Evolutionary conservation across 2,113 vertebrate genomes (phyloP), one percentile per base, ranked within the genome.

Genomic region (Corythornis cristatus): DNA sequence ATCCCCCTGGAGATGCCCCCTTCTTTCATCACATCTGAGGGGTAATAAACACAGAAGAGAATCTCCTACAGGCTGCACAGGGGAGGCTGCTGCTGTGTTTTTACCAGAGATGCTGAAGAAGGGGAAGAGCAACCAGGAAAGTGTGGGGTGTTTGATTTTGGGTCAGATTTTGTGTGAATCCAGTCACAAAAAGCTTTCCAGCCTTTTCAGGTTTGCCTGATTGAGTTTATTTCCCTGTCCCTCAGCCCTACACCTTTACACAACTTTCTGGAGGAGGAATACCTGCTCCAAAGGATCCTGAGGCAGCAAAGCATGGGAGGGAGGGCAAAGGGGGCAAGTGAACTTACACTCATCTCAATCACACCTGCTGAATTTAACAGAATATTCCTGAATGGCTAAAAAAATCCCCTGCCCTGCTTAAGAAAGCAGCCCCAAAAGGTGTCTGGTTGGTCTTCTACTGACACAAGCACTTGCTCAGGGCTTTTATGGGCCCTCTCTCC

Each of bases 11-110:
- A 88, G 86, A 83, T 5, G 35, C 66, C 89, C 89, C 93, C 82
- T 80, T 77, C 48, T 81, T 87, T 91, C 78, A 89, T 73, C 81
- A 90, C 56, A 77, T 80, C 78, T 80, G 86, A 85, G 87, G 85
- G 82, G 89, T 91, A 95, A 95, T 82, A 92, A 83, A 87, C 89
- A 90, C 56, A 56, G 80, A 83, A 87, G 67, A 92, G 42, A 83
- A 92, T 93, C 93, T 94, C 92, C 91, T 90, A 94, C 74, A 90
- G 83, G 45, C 65, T 82, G 45, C 81, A 84, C 50, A 89, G 50
- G 62, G 25, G 80, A 95, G 56, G 54, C 66, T 92, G 78, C 81
- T 60, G 31, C 9, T 56, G 46, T 25, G 48, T 65, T 82, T 61
- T 71, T 89, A n/a, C 46, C 46, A 19, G 58, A 83, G 74, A 65